Evolutionary conservation across 2,888 invertebrate species (phyloP), one percentile per base, ranked within the genome.

Genomic region (Synergus gifuensis): DNA sequence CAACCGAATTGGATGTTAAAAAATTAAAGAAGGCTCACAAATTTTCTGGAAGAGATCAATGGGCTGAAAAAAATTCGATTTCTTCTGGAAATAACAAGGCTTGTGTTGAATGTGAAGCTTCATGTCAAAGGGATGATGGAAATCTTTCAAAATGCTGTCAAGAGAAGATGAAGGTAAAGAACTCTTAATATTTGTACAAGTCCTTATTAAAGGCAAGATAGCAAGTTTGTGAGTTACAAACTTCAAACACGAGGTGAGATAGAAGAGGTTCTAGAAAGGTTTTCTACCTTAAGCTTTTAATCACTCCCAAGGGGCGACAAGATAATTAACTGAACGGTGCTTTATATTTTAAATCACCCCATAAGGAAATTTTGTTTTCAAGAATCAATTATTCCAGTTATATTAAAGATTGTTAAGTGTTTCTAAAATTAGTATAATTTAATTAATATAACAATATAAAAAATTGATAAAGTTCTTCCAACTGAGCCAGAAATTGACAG

Each of bases 181-280:
- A 18, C 54, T 54, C 40, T 58, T 54, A 40, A 73, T 73, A 58
- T 73, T 73, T 73, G 73, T 18, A 54, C n/a, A 16, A 54, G 11
- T 36, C 54, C 36, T 73, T 73, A 73, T 73, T 49, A 54, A 49
- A 73, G 49, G 11, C 54, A 40, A 58, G 73, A 73, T 73, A 73
- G 54, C 5, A 73, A 73, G 73, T 73, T 73, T 73, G n/a, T 5
- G 36, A 73, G 73, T 73, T 73, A 36, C 40, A 54, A 73, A 73
- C 73, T 73, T 54, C 16, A 16, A 40, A 11, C 9, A 18, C n/a
- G 36, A 73, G 16, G 54, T 49, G 73, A 36, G n/a, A 40, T 54
- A 36, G 73, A 73, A 73, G 36, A 28, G 22, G 9, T n/a, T 73
- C 69, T 73, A 36, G n/a, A 73, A 73, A 73, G 73, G 73, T 73